These are phyloP conservation scores for Mamestra configurata DNA, from an alignment of 1,140 invertebrate species.

Conservation along the genomic window DNA sequence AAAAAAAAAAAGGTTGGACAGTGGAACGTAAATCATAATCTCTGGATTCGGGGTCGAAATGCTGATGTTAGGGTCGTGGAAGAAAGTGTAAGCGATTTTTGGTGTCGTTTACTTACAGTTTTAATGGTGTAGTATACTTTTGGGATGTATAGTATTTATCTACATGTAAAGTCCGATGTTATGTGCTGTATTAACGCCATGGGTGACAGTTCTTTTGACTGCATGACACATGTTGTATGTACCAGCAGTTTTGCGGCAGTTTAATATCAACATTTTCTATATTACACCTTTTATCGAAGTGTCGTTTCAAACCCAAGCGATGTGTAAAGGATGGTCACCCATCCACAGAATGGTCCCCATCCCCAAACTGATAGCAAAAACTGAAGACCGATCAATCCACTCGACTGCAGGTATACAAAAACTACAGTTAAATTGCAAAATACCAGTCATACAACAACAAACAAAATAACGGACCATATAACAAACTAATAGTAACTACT, in stretches of 20 bases:
- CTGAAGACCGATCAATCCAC: too few relatives aligned
- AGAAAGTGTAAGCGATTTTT: constrained; percentile 56
- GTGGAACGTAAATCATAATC: constrained; percentile 54
- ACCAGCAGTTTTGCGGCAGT: too few relatives aligned
- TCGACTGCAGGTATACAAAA: background rate
- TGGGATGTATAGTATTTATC: background rate
- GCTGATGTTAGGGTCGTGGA: constrained; percentile 52
- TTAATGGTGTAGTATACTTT: constrained; percentile 30
- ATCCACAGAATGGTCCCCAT: too few relatives aligned
- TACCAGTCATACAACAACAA: background rate
- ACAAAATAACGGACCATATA: background rate
- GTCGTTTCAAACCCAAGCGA: too few relatives aligned
- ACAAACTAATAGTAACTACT: background rate
- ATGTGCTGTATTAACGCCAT: too few relatives aligned
- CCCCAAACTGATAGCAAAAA: too few relatives aligned
- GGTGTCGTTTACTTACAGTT: constrained; percentile 46
- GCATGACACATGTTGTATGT: too few relatives aligned
- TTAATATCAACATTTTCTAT: too few relatives aligned
- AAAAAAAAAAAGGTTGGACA: too few relatives aligned
- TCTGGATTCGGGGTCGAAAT: constrained; percentile 45
- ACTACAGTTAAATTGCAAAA: background rate
- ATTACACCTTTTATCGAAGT: too few relatives aligned
- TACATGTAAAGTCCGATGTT: background rate
- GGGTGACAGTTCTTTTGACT: too few relatives aligned
- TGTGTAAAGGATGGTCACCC: too few relatives aligned